Evolutionary conservation across 2,888 invertebrate species (phyloP), one percentile per base, ranked within the genome.

Genomic region (Pyrrhia umbra): DNA sequence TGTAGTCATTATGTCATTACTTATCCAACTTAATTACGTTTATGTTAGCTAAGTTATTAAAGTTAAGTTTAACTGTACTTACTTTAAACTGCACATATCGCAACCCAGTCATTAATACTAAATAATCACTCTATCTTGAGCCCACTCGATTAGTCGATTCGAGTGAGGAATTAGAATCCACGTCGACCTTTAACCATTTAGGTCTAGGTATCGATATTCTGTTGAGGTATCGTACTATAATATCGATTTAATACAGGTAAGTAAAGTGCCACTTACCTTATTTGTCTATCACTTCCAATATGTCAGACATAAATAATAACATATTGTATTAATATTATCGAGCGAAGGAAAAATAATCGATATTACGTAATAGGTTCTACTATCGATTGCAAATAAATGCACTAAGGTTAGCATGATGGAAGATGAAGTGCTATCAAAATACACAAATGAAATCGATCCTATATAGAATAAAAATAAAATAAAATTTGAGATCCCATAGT

Each of bases 281-380:
- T 27, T 70, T 37, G 18, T 67, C 66, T 67, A 67, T 63, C 63
- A 63, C 71, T 67, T 47, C 71, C 66, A 47, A 47, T 61, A 62
- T 67, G 46, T 52, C 71, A 67, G 66, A 67, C 66, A 67, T 67
- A 63, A 63, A 67, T 67, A 67, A 67, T 10, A 67, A 67, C 16
- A 66, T 62, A 45, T 52, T 37, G 40, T 27, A 70, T 67, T 67
- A 67, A 70, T 52, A 46, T 9, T 59, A 42, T 42, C 42, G 20
- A 42, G 9, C 9, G 13, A 9, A 23, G 23, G 13, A 5, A 49
- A 9, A 6, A 6, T n/a, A 6, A 49, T 10, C 5, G 27, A 16
- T 15, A 4, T 34, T 34, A n/a, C 34, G 34, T 34, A n/a, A 34
- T 3, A n/a, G n/a, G n/a, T n/a, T n/a, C n/a, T n/a, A 13, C 34